Percentiles rank a stretch among this genome's conserved stretches.
Evolutionary conservation across 1,140 invertebrate genomes (phyloP).

Genomic region (Aphidius ervi): DNA sequence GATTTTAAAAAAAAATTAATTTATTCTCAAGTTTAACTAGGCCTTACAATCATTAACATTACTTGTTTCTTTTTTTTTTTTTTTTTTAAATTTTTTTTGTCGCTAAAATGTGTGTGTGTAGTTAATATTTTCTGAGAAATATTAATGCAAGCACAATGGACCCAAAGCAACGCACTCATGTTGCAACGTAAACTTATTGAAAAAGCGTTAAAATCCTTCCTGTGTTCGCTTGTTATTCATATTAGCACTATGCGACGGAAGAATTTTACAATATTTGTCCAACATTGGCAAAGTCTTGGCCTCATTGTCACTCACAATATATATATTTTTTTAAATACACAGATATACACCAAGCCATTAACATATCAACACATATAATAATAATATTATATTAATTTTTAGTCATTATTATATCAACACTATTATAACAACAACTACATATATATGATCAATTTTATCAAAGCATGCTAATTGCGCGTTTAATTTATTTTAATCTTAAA

Average conservation of each 20-base stretch:
- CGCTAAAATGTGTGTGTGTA: not conserved
- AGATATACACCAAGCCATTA: no score
- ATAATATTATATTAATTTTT: no score
- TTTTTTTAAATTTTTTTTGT: not conserved
- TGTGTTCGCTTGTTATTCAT: conserved; percentile 46
- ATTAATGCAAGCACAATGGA: conserved; percentile 5
- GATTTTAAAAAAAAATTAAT: no score
- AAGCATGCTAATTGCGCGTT: conserved; percentile 46
- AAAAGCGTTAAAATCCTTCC: conserved; percentile 43
- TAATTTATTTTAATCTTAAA: conserved; percentile 42
- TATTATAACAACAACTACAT: no score
- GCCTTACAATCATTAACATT: not conserved
- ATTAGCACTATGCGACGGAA: conserved; percentile 39
- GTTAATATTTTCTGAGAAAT: conserved; percentile 2
- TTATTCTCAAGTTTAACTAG: not conserved
- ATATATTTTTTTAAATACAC: no score
- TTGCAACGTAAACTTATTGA: conserved; percentile 12
- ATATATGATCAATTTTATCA: conserved; percentile 4
- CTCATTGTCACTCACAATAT: not conserved
- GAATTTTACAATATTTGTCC: conserved; percentile 39
- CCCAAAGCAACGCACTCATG: conserved; percentile 3
- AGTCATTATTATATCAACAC: no score
- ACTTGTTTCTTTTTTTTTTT: conserved; percentile 2
- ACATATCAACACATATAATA: no score
- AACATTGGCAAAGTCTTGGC: conserved; percentile 9